These are phyloP conservation scores for Drosophila repleta DNA, from an alignment of 1,140 invertebrate genomes.

Conservation along the genomic window DNA sequence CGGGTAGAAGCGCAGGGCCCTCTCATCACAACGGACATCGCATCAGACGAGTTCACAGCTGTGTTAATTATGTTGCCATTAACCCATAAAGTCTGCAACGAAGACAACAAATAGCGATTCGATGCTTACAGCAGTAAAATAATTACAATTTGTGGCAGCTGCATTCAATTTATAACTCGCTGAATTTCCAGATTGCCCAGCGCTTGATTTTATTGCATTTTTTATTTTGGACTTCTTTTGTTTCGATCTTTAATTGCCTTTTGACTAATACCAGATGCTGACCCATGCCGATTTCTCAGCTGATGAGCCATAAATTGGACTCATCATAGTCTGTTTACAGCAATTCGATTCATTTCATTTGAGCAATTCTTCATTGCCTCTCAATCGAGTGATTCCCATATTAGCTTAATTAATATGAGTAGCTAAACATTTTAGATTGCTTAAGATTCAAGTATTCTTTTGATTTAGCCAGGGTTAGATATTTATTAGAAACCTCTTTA, in stretches of 20 bases:
- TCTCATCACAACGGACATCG: background rate
- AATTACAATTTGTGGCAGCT: constrained; percentile 58
- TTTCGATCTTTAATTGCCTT: background rate
- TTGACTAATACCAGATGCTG: constrained; percentile 45
- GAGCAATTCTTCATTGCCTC: constrained; percentile 23
- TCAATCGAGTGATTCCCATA: constrained; percentile 1
- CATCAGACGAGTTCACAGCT: background rate
- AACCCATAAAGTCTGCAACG: background rate
- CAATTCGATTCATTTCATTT: constrained; percentile 9
- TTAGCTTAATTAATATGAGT: background rate
- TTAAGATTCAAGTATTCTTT: no score
- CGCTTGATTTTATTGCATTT: constrained; percentile 62
- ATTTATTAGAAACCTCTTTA: no score
- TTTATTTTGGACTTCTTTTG: constrained; percentile 35
- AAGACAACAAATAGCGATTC: background rate
- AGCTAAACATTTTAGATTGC: no score
- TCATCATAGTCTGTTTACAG: constrained; percentile 52
- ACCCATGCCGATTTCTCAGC: background rate
- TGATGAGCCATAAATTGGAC: constrained; percentile 58
- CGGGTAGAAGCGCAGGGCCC: background rate
- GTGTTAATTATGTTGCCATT: constrained; percentile 8
- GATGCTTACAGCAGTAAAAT: constrained; percentile 6
- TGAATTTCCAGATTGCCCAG: constrained; percentile 65
- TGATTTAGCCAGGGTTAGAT: no score
- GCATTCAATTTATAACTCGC: constrained; percentile 66